Percentiles rank a stretch among this genome's conserved stretches.
These are phyloP conservation scores for Arge pagana DNA, from an alignment of 2,888 invertebrate genomes.

Conservation along the genomic window DNA sequence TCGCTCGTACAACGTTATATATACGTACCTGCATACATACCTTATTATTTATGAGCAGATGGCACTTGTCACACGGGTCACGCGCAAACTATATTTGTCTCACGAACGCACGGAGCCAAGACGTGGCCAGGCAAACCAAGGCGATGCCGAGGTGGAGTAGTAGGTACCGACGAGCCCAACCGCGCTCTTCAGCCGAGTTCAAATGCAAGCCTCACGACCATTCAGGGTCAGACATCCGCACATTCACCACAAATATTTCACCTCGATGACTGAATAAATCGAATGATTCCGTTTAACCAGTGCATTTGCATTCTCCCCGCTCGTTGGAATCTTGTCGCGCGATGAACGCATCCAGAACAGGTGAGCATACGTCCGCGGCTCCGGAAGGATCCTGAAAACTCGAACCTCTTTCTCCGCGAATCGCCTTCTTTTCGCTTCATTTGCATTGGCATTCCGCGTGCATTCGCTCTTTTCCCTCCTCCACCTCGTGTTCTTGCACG, in stretches of 20 bases:
- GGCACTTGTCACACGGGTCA: constrained; percentile 49
- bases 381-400: constrained; percentile 16
- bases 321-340: too few species aligned
- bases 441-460: constrained; percentile 8
- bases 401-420: constrained; percentile 6
- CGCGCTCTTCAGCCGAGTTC: constrained; percentile 19
- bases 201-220: constrained; percentile 43
- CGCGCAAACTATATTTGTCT: constrained; percentile 55
- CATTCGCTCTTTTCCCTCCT: constrained; percentile 14
- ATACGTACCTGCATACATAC: not conserved
- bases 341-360: constrained; percentile 21
- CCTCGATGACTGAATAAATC: too few species aligned
- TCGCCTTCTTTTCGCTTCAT: constrained; percentile 7
- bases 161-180: too few species aligned
- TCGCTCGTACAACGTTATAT: too few species aligned
- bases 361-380: constrained; percentile 15
- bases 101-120: constrained; percentile 29
- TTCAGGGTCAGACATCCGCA: constrained; percentile 52
- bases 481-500: constrained; percentile 19
- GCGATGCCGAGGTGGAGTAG: too few species aligned
- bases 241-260: too few species aligned
- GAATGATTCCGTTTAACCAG: too few species aligned
- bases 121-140: constrained; percentile 10
- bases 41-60: constrained; percentile 39
- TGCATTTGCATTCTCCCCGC: too few species aligned